Evolutionary conservation across 1,140 invertebrate species (phyloP).

Genomic region (Solen grandis): DNA sequence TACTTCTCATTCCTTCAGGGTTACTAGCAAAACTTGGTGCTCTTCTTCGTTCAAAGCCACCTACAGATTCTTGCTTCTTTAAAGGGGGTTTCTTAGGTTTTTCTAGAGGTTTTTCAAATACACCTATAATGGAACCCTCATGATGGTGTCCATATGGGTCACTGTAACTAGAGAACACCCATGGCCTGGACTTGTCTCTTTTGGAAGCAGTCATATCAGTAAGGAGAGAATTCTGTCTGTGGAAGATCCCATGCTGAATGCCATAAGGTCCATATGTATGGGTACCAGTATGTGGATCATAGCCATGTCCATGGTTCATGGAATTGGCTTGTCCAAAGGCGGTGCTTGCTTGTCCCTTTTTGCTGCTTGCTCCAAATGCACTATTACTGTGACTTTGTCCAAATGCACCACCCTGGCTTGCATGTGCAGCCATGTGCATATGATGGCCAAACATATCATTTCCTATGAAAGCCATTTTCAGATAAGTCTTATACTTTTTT

Average conservation of each 20-base stretch:
- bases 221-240: slow-evolving; percentile 37
- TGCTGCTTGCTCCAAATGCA: slow-evolving; percentile 8
- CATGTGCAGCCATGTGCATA: slow-evolving; percentile 17
- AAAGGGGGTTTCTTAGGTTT: neutral
- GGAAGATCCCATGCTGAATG: neutral
- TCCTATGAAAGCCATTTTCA: slow-evolving; percentile 13
- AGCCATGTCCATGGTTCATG: neutral
- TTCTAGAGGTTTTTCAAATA: slow-evolving; percentile 26
- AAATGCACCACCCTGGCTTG: slow-evolving; percentile 3
- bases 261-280: slow-evolving; percentile 6
- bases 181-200: slow-evolving; percentile 17
- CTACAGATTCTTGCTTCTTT: slow-evolving; percentile 4
- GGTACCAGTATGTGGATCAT: slow-evolving; percentile 1
- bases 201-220: slow-evolving; percentile 46
- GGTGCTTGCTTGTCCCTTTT: neutral
- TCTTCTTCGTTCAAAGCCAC: slow-evolving; percentile 5
- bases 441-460: slow-evolving; percentile 52
- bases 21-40: slow-evolving; percentile 46
- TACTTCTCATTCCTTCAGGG: slow-evolving; percentile 36
- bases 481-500: too few relatives aligned
- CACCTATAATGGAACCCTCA: neutral
- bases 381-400: slow-evolving; percentile 4
- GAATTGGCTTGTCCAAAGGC: slow-evolving; percentile 6
- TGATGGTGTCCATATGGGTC: neutral
- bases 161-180: slow-evolving; percentile 30